A percentile compares a stretch with the other conserved stretches of the same genome.
phyloP scores from a whole-genome alignment of 2,113 vertebrate genomes.

The Nematolebias whitei region DNA sequence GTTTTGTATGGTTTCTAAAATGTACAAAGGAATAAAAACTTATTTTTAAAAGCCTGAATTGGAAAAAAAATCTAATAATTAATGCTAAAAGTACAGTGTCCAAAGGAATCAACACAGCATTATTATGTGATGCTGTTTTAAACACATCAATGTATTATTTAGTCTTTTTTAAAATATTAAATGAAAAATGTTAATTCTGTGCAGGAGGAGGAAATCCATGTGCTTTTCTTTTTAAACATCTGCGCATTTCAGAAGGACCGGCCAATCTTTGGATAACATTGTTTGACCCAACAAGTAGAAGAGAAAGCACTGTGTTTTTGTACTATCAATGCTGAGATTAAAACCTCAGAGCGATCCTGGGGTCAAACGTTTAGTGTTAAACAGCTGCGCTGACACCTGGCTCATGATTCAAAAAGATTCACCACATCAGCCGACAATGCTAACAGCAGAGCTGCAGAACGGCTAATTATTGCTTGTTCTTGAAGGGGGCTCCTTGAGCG shows the following conservation, averaged over 20 bases:
- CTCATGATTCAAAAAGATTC: slow-evolving; percentile 32
- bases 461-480: slow-evolving; percentile 60
- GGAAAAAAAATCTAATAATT: not conserved
- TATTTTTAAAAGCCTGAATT: not conserved
- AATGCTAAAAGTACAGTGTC: not conserved
- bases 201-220: slow-evolving; percentile 42
- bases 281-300: slow-evolving; percentile 50
- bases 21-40: not conserved
- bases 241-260: no score
- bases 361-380: slow-evolving; percentile 40
- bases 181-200: not conserved
- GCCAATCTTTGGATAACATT: slow-evolving; percentile 60
- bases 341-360: slow-evolving; percentile 11
- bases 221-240: slow-evolving; percentile 58
- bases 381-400: slow-evolving; percentile 27
- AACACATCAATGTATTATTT: no score
- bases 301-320: slow-evolving; percentile 35
- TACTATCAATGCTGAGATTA: slow-evolving; percentile 8
- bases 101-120: not conserved
- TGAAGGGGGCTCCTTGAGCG: slow-evolving; percentile 46
- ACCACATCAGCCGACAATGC: slow-evolving; percentile 41
- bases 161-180: not conserved
- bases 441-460: slow-evolving; percentile 40
- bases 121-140: slow-evolving; percentile 24
- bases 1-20: not conserved